These are phyloP conservation scores for fruit fly (Drosophila melanogaster) DNA, from an alignment of 1,140 invertebrate species.

Conservation along the genomic window DNA sequence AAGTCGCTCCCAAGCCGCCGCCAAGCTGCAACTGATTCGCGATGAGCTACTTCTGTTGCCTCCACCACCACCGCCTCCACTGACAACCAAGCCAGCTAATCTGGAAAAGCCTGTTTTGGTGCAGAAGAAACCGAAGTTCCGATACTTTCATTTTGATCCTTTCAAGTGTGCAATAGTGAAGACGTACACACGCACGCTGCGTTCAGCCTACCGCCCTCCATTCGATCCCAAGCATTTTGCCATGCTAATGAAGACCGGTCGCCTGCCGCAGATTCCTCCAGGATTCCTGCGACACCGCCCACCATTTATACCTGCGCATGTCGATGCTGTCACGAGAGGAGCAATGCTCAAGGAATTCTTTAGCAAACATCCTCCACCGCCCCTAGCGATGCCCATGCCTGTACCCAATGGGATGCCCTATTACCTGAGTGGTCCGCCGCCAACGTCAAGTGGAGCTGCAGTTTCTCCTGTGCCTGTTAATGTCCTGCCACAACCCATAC, in stretches of 20 bases:
- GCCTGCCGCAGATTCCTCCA: conserved; percentile 43
- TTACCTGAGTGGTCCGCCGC: conserved; percentile 37
- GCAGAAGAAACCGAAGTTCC: conserved; percentile 61
- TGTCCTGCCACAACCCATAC: conserved; percentile 28
- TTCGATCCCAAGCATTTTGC: conserved; percentile 70
- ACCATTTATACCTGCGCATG: conserved; percentile 51
- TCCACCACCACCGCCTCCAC: conserved; percentile 56
- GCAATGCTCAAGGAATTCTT: conserved; percentile 66
- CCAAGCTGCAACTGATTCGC: conserved; percentile 41
- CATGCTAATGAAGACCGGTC: conserved; percentile 66
- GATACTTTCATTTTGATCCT: conserved; percentile 61
- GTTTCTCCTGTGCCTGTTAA: conserved; percentile 22
- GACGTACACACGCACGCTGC: conserved; percentile 29
- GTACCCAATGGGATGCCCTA: conserved; percentile 33
- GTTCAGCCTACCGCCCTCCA: conserved; percentile 30
- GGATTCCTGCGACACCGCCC: conserved; percentile 53
- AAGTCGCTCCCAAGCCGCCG: conserved; percentile 32
- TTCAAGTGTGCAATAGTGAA: conserved; percentile 46
- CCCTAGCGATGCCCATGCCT: conserved; percentile 29
- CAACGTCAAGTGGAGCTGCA: conserved; percentile 16
- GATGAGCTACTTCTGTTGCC: conserved; percentile 58
- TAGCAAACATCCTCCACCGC: conserved; percentile 64
- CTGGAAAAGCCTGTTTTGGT: conserved; percentile 58
- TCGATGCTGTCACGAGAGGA: conserved; percentile 35
- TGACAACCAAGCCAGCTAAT: conserved; percentile 42